Percentiles rank a stretch among this genome's conserved stretches.
phyloP scores from a whole-genome alignment of 2,888 invertebrate species.

The Anticlea derivata region DNA sequence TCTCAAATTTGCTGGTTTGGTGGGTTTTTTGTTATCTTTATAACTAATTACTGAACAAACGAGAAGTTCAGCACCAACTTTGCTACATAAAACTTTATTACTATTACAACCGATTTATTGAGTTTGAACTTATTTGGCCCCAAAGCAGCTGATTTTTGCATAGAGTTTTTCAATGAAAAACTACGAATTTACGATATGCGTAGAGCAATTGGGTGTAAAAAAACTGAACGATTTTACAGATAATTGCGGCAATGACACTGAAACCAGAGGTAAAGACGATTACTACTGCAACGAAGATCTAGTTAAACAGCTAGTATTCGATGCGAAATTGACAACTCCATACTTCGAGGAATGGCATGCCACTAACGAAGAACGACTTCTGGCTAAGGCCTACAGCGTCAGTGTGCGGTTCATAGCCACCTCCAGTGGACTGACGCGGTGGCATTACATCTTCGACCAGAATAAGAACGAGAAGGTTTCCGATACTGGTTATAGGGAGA shows the following conservation, averaged over 20 bases:
- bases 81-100: no score
- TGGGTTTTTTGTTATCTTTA: no score
- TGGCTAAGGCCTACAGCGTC: constrained; percentile 88
- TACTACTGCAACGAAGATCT: constrained; percentile 94
- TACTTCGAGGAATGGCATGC: constrained; percentile 84
- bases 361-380: constrained; percentile 71
- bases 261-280: constrained; percentile 84
- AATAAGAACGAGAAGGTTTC: constrained; percentile 79
- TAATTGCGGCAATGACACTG: constrained; percentile 85
- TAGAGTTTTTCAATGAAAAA: no score
- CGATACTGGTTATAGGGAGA: constrained; percentile 58
- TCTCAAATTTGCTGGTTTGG: no score
- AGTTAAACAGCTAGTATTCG: constrained; percentile 93
- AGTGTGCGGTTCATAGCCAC: constrained; percentile 93
- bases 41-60: no score
- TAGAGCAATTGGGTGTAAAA: no score
- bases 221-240: constrained; percentile 77
- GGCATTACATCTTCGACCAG: constrained; percentile 89
- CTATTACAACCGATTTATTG: no score
- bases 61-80: no score
- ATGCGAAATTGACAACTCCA: constrained; percentile 88
- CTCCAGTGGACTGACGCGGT: constrained; percentile 94
- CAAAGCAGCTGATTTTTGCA: no score
- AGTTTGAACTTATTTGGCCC: no score
- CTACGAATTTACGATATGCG: no score